phyloP scores from a whole-genome alignment of 2,113 vertebrate genomes.

The Pipra filicauda region DNA sequence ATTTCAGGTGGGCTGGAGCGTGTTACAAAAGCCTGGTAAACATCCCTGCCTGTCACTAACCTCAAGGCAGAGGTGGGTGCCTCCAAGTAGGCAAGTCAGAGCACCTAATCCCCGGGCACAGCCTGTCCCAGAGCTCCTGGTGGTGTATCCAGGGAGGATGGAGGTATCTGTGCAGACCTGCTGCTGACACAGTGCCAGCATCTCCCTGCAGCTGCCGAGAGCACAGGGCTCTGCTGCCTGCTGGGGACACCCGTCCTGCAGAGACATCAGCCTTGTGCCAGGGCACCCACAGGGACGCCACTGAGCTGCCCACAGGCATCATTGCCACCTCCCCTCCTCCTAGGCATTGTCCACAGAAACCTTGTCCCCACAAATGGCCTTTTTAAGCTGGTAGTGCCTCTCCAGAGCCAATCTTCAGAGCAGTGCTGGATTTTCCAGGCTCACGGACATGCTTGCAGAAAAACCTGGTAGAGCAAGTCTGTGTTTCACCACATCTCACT shows the following conservation, averaged over 20 bases:
- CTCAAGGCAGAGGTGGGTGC: neutral
- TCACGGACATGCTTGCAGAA: neutral
- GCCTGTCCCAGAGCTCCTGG: neutral
- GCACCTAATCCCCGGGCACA: neutral
- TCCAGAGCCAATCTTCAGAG: neutral
- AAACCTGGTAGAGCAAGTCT: neutral
- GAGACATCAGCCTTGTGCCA: neutral
- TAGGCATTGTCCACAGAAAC: neutral
- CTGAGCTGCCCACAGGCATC: neutral
- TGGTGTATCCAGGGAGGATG: neutral
- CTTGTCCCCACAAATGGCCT: fast-evolving
- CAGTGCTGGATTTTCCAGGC: neutral
- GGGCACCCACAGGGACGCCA: fast-evolving
- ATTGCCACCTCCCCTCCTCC: neutral
- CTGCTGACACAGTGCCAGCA: neutral
- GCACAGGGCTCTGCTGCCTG: neutral
- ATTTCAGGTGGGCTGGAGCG: constrained; percentile 80
- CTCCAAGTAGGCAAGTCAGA: neutral
- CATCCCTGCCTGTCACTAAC: neutral
- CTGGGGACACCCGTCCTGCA: neutral
- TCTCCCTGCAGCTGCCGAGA: neutral
- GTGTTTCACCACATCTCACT: neutral
- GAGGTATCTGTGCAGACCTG: neutral
- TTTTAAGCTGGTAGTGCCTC: neutral
- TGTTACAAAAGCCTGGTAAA: neutral